These are phyloP conservation scores for Cynodonichthys magdalenae DNA, from an alignment of 2,797 vertebrate species.

Conservation along the genomic window DNA sequence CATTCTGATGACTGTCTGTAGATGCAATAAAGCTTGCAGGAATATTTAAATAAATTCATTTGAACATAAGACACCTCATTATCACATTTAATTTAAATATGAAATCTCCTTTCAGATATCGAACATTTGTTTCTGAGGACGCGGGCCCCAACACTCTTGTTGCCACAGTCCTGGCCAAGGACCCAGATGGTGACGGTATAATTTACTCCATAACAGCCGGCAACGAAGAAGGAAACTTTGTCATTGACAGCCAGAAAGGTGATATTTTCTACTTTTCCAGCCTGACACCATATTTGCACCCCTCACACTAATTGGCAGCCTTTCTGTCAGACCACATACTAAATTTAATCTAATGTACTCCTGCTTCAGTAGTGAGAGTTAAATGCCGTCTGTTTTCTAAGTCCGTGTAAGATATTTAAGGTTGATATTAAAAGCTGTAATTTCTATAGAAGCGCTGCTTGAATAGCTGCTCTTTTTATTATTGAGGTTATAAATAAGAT, in stretches of 20 bases:
- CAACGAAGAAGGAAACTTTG: conserved; percentile 88
- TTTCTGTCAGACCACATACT: conserved; percentile 58
- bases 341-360: conserved; percentile 47
- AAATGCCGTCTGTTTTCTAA: conserved; percentile 53
- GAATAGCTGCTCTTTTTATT: conserved; percentile 31
- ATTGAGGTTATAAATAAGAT: conserved; percentile 59
- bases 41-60: too few species aligned
- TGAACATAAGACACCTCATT: background rate
- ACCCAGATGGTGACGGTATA: conserved; percentile 90
- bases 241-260: conserved; percentile 94
- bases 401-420: conserved; percentile 51
- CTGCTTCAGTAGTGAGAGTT: conserved; percentile 1
- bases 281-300: conserved; percentile 32
- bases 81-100: conserved; percentile 13
- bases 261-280: conserved; percentile 57
- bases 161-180: conserved; percentile 88
- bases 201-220: conserved; percentile 87
- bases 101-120: conserved; percentile 80
- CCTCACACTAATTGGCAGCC: conserved; percentile 59
- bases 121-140: conserved; percentile 92
- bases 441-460: conserved; percentile 25
- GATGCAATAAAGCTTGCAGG: background rate
- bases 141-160: conserved; percentile 90
- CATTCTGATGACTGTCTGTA: background rate
- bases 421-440: conserved; percentile 56